Percentiles rank a stretch among this genome's conserved stretches.
phyloP scores from a whole-genome alignment of 2,888 invertebrate species.

The Trichopria drosophilae region DNA sequence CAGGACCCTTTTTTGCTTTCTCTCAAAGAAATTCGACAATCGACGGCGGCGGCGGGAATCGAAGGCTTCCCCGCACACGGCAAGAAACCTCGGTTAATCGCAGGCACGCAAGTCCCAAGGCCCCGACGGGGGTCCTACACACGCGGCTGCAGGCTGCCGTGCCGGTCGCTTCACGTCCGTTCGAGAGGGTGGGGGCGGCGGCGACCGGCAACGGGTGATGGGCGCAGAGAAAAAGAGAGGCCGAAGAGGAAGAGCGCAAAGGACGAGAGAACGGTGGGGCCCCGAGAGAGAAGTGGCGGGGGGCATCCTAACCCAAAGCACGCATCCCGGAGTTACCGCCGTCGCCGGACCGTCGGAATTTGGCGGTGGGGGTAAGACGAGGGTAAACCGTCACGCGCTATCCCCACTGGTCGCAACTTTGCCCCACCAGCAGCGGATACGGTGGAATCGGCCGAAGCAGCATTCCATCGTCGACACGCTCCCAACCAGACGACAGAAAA shows the following conservation, averaged over 20 bases:
- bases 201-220: too few relatives aligned
- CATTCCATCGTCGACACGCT: slow-evolving; percentile 54
- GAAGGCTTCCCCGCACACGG: not conserved
- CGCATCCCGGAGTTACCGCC: too few relatives aligned
- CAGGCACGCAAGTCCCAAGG: slow-evolving; percentile 38
- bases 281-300: too few relatives aligned
- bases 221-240: too few relatives aligned
- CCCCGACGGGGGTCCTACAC: slow-evolving; percentile 40
- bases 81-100: slow-evolving; percentile 40
- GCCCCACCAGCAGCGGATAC: slow-evolving; percentile 38
- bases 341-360: slow-evolving; percentile 52
- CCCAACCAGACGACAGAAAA: slow-evolving; percentile 47
- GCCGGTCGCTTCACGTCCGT: slow-evolving; percentile 15
- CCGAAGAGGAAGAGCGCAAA: too few relatives aligned
- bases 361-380: slow-evolving; percentile 49
- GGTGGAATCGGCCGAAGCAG: slow-evolving; percentile 34
- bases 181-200: too few relatives aligned
- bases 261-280: too few relatives aligned
- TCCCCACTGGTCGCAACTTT: slow-evolving; percentile 41
- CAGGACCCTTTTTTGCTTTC: too few relatives aligned
- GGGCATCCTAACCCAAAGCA: too few relatives aligned
- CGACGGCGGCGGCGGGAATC: too few relatives aligned
- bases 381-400: slow-evolving; percentile 55
- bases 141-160: slow-evolving; percentile 29
- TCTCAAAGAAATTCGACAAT: too few relatives aligned